Evolutionary conservation across 2,797 vertebrate species (phyloP), one percentile per base, ranked within the genome.

Genomic region (Pelodytes ibericus): DNA sequence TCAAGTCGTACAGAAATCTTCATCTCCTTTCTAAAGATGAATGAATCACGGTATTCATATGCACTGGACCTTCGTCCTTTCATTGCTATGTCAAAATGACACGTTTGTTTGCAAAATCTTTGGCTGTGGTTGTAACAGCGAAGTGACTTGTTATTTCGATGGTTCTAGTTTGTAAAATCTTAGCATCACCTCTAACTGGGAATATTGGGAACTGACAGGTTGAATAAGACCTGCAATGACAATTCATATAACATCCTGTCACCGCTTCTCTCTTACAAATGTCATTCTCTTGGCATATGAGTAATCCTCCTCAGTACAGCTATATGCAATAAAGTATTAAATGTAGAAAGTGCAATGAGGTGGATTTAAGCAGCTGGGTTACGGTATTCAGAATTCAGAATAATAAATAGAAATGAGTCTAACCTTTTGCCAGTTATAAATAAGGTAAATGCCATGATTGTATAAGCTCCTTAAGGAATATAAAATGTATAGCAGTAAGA

Each of bases 381-480:
- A 66, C 31, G 53, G 72, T 70, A 76, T 71, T n/a, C n/a, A 57
- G 79, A 82, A 82, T 81, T 77, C 56, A 15, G 7, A 69, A 44
- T 51, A 75, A 78, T 74, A 67, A 81, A 68, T 70, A n/a, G 75
- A 63, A 86, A 33, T 65, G 44, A 74, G 76, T 82, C 5, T 82
- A 16, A 72, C 57, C 61, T 29, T 27, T 26, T 15, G 5, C 47
- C 11, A 27, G 2, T 53, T 11, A 53, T 22, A 24, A 39, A 39
- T 13, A 39, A 39, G n/a, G n/a, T n/a, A n/a, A n/a, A n/a, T n/a
- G n/a, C n/a, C n/a, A n/a, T n/a, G n/a, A n/a, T n/a, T n/a, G n/a
- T n/a, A n/a, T n/a, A n/a, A n/a, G n/a, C n/a, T n/a, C n/a, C n/a
- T n/a, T n/a, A n/a, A n/a, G n/a, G n/a, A n/a, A n/a, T n/a, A n/a